Base-by-base conservation (phyloP, 2,113 vertebrate species). In the Pelodiscus sinensis region DNA sequence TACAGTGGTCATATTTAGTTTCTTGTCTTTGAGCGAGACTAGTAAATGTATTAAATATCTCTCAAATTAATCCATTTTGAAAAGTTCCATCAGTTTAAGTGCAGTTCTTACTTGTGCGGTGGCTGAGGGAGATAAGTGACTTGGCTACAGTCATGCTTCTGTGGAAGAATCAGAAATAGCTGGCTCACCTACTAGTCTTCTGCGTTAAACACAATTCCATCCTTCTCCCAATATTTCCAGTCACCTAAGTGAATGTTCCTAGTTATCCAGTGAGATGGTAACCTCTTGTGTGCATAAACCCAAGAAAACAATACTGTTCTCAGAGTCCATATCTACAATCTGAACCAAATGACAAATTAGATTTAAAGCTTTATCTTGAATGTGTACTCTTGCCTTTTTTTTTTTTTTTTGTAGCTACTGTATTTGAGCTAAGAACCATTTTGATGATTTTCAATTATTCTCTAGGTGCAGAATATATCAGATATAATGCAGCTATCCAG, bases 161-260 rank as follows among this genome's bases (percentile, higher is more conserved):
- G 24, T 62, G 22, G 8, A n/a, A 81, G 15, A 81, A 38, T 25
- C n/a, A 14, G 22, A 9, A 54, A 8, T 77, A 57, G 57, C 55
- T 18, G 6, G 50, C 29, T 79, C 18, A 21, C 9, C 0, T 79
- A 8, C 29, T 38, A 1, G 0, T 38, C 81, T 89, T 56, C 16
- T 81, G 22, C 16, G 1, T 27, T 60, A 9, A 14, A 19, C 2
- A 2, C 21, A 11, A 82, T 62, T 84, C 21, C 0, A 0, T 54
- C 18, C 21, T 9, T 91, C 62, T 51, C 78, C 35, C 44, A 44
- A 35, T 51, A 19, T 81, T 7, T 71, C 16, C 21, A 2, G 0
- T n/a, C 16, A 58, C 15, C 11, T 9, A 58, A 87, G 85, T 15
- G 22, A 57, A 0, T 82, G 38, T 73, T 85, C 16, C 35, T 11